Conservation (phyloP, 2,888 invertebrate genomes). For the Thereva nobilitata region DNA sequence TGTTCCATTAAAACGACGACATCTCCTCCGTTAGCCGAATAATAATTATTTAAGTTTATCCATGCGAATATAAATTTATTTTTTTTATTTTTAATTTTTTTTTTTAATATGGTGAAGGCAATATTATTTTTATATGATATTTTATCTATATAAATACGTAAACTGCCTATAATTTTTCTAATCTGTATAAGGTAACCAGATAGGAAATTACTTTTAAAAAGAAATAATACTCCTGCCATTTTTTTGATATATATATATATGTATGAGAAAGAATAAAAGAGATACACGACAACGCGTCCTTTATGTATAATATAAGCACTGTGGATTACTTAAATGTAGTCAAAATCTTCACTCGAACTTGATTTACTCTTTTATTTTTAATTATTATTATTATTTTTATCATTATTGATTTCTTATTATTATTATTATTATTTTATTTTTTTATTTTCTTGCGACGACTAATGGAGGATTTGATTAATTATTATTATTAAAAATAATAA, state of each 20-base stretch:
- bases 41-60: slow-evolving; percentile 33
- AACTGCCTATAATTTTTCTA: slow-evolving; percentile 31
- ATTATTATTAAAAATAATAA: slow-evolving; percentile 37
- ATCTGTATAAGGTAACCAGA: slow-evolving; percentile 12
- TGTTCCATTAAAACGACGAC: slow-evolving; percentile 45
- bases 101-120: slow-evolving; percentile 32
- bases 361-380: slow-evolving; percentile 21
- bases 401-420: slow-evolving; percentile 18
- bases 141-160: slow-evolving; percentile 12
- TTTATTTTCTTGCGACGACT: slow-evolving; percentile 49
- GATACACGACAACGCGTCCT: background rate
- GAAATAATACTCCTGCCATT: slow-evolving; percentile 44
- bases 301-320: slow-evolving; percentile 44
- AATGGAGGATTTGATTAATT: slow-evolving; percentile 55
- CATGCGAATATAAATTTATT: slow-evolving; percentile 1
- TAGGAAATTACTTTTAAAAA: slow-evolving; percentile 30
- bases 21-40: slow-evolving; percentile 51
- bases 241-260: too few relatives aligned
- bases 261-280: background rate
- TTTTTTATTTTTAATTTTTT: slow-evolving; percentile 18
- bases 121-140: background rate
- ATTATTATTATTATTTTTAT: slow-evolving; percentile 16
- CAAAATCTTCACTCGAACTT: slow-evolving; percentile 45
- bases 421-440: slow-evolving; percentile 8
- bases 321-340: slow-evolving; percentile 46